These are phyloP conservation scores for Elaphurus davidianus DNA, from an alignment of 2,113 vertebrate genomes.

Conservation along the genomic window DNA sequence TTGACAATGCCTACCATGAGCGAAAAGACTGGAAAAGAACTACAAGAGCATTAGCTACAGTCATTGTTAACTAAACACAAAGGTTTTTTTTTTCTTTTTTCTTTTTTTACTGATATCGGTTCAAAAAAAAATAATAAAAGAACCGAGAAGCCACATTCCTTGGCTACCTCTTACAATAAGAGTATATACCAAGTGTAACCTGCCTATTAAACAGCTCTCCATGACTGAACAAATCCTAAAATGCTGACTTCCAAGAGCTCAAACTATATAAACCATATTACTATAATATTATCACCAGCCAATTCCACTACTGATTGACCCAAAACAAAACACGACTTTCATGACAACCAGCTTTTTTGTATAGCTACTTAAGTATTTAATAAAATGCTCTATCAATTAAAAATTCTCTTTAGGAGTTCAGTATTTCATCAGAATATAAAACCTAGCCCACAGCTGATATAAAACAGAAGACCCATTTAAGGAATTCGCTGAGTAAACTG, in stretches of 20 bases:
- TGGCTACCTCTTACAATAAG: not conserved
- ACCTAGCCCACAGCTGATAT: not conserved
- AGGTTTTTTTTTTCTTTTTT: not conserved
- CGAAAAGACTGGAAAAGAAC: constrained; percentile 24
- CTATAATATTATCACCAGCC: not conserved
- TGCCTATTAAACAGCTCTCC: not conserved
- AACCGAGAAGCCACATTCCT: not conserved
- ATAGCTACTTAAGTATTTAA: not conserved
- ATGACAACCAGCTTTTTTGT: not conserved
- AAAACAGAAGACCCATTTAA: constrained; percentile 25
- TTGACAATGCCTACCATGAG: not conserved
- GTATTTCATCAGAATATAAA: not conserved
- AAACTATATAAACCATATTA: not conserved
- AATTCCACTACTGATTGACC: not conserved
- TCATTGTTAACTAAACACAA: not conserved
- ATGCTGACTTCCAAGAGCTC: not conserved
- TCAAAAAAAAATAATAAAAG: not conserved
- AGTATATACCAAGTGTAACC: too few species aligned
- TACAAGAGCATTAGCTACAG: not conserved
- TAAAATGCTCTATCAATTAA: not conserved
- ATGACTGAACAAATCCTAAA: not conserved
- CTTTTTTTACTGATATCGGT: not conserved
- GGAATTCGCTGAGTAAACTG: constrained; percentile 2
- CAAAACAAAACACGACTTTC: not conserved
- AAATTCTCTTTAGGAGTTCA: constrained; percentile 11